Conservation (phyloP, 2,113 vertebrate genomes). For the Apodemus sylvaticus region DNA sequence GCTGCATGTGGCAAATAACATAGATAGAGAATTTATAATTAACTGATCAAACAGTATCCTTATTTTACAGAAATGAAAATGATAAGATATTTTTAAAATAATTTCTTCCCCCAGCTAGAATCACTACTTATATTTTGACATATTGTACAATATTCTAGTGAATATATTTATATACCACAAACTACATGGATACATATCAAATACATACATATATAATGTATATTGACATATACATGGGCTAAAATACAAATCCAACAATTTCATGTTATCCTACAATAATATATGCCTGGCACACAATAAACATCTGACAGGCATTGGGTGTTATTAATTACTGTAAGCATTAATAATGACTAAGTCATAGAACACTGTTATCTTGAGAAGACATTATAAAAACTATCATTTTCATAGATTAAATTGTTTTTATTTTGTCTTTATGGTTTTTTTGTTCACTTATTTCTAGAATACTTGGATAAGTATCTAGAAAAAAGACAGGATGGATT, state of each 20-base stretch:
- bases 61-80: slow-evolving; percentile 13
- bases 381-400: neutral
- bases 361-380: neutral
- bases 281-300: neutral
- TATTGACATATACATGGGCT: neutral
- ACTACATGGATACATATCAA: neutral
- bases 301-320: neutral
- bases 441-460: neutral
- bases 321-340: neutral
- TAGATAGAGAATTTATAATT: neutral
- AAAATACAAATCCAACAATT: neutral
- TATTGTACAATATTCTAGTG: neutral
- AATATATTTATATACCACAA: slow-evolving; percentile 12
- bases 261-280: neutral
- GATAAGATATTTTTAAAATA: neutral
- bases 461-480: neutral
- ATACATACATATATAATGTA: neutral
- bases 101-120: neutral
- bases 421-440: neutral
- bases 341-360: neutral
- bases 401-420: neutral
- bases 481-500: neutral
- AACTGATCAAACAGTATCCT: neutral
- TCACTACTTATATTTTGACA: slow-evolving; percentile 5
- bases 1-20: neutral